These are phyloP conservation scores for Pipistrellus pygmaeus DNA, from an alignment of 2,797 vertebrate genomes.

Conservation along the genomic window DNA sequence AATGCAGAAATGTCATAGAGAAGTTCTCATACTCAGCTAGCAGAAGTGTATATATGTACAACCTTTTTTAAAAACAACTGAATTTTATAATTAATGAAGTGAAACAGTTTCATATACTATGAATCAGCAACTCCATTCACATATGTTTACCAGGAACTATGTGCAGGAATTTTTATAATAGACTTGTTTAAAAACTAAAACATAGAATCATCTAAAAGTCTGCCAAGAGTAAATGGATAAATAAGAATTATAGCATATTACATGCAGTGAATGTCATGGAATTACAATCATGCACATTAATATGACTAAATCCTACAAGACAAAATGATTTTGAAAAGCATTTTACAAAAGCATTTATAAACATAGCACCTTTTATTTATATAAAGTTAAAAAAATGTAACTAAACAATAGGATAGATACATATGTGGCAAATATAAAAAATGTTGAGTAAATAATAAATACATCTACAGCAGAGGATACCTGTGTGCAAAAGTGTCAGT, in stretches of 20 bases:
- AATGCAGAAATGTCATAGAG: neutral
- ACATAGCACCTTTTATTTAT: neutral
- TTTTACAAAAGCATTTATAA: neutral
- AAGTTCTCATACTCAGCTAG: neutral
- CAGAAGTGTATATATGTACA: neutral
- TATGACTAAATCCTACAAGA: neutral
- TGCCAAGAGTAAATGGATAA: neutral
- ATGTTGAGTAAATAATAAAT: neutral
- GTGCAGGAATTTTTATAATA: neutral
- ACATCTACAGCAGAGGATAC: neutral
- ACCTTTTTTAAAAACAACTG: neutral
- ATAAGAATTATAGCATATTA: neutral
- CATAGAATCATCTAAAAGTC: neutral
- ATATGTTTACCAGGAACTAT: neutral
- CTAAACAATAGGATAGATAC: neutral
- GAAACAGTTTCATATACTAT: neutral
- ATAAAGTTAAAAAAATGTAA: neutral
- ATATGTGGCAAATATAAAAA: neutral
- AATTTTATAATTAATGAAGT: neutral
- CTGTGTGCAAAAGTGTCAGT: neutral
- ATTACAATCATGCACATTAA: neutral
- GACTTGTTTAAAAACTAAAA: neutral
- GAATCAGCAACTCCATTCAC: neutral
- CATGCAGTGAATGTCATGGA: neutral
- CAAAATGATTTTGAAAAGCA: constrained; percentile 12